A percentile compares a stretch with the other conserved stretches of the same genome.
Evolutionary conservation across 1,140 invertebrate species (phyloP).

Genomic region (Drosophila yakuba): DNA sequence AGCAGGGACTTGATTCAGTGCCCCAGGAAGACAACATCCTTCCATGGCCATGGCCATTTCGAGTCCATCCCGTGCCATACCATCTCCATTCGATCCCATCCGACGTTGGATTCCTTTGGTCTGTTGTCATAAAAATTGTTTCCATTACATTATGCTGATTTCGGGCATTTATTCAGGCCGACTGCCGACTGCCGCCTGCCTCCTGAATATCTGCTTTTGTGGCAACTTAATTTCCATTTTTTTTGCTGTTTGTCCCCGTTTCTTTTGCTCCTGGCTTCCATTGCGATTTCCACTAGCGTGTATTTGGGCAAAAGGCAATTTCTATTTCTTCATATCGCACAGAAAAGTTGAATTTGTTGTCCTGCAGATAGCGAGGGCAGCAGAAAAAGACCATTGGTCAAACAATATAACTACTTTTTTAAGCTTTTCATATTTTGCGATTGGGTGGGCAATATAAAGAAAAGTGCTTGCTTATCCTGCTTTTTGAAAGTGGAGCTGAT

Average conservation of each 20-base stretch:
- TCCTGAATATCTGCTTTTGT: constrained; percentile 63
- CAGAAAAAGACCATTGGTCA: constrained; percentile 33
- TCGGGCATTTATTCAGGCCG: constrained; percentile 77
- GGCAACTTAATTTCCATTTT: constrained; percentile 78
- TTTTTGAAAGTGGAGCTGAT: constrained; percentile 18
- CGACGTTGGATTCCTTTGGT: constrained; percentile 46
- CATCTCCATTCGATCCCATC: constrained; percentile 15
- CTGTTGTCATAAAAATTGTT: constrained; percentile 81
- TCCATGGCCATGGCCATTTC: constrained; percentile 39
- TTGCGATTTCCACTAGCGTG: constrained; percentile 34
- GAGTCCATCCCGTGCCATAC: constrained; percentile 13
- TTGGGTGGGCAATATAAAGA: constrained; percentile 8
- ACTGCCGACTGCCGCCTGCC: constrained; percentile 56
- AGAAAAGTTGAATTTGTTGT: constrained; percentile 67
- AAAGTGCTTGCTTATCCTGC: constrained; percentile 35
- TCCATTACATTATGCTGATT: constrained; percentile 84
- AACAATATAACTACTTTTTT: constrained; percentile 45
- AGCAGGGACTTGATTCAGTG: constrained; percentile 21
- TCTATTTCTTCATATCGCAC: constrained; percentile 63
- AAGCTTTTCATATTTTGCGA: constrained; percentile 57
- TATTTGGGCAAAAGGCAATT: constrained; percentile 76
- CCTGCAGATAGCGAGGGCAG: constrained; percentile 38
- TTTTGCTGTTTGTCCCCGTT: constrained; percentile 11
- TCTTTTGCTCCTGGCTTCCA: background rate
- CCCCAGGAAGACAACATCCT: constrained; percentile 24